Evolutionary conservation across 2,797 vertebrate genomes (phyloP).

Genomic region (Neosilurus hyrtlii): DNA sequence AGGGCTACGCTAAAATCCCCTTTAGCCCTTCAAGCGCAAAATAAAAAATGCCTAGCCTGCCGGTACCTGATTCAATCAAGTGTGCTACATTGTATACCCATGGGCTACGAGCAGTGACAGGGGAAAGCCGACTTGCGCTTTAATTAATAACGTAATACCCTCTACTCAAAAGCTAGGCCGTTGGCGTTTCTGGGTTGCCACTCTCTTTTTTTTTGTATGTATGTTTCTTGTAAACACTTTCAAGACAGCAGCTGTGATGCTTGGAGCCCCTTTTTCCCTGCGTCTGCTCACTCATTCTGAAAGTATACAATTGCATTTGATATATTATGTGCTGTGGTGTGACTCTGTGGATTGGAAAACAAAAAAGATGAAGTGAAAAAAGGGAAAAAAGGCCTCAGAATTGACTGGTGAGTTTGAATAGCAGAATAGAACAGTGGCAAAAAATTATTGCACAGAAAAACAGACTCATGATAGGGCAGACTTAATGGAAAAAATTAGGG

Average conservation of each 20-base stretch:
- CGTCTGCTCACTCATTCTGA: constrained; percentile 53
- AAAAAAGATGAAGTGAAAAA: constrained; percentile 16
- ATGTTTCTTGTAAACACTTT: constrained; percentile 88
- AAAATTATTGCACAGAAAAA: constrained; percentile 10
- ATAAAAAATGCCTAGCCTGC: constrained; percentile 86
- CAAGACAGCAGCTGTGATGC: constrained; percentile 78
- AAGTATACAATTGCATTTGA: constrained; percentile 61
- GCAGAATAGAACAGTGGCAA: constrained; percentile 3
- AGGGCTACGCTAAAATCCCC: constrained; percentile 84
- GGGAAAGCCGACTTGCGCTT: constrained; percentile 88
- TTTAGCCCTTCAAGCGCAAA: constrained; percentile 88
- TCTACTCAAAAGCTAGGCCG: constrained; percentile 84
- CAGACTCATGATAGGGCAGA: neutral
- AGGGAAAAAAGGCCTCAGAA: neutral
- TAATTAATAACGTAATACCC: constrained; percentile 96
- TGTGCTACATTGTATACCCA: constrained; percentile 93
- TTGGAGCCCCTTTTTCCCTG: constrained; percentile 62
- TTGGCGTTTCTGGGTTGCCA: constrained; percentile 73
- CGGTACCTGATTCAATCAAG: constrained; percentile 98
- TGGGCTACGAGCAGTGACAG: constrained; percentile 78
- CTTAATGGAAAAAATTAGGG: neutral
- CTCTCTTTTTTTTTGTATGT: constrained; percentile 61
- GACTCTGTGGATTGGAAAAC: constrained; percentile 13
- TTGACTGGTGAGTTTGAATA: constrained; percentile 18
- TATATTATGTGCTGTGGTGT: constrained; percentile 54